Evolutionary conservation across 2,113 vertebrate genomes (phyloP).

Genomic region (Columba livia): DNA sequence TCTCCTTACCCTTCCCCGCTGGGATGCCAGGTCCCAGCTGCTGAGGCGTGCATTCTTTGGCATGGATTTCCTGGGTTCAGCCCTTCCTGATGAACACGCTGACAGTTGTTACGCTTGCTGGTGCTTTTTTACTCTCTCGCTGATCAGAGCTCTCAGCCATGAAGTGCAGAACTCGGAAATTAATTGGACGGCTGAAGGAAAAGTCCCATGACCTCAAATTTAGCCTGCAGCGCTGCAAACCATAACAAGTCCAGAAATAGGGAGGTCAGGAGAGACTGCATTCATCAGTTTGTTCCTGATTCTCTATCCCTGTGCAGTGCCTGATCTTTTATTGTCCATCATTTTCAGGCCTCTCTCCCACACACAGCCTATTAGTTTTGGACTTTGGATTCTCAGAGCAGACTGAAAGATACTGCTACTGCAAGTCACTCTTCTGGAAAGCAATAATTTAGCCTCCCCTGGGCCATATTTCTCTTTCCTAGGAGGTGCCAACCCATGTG

Average conservation of each 20-base stretch:
- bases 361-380: neutral
- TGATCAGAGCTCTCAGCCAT: slow-evolving; percentile 3
- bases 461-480: neutral
- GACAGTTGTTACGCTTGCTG: neutral
- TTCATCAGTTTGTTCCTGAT: neutral
- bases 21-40: neutral
- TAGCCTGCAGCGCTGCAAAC: slow-evolving; percentile 7
- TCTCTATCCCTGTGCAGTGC: neutral
- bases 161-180: neutral
- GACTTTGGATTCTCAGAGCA: neutral
- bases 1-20: neutral
- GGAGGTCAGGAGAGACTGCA: neutral
- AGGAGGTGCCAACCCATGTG: neutral
- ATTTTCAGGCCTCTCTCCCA: neutral
- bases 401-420: neutral
- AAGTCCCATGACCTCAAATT: neutral
- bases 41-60: neutral
- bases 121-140: neutral
- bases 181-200: neutral
- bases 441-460: neutral
- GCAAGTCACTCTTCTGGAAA: neutral
- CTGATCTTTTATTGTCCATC: neutral
- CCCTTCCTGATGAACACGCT: neutral
- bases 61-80: neutral
- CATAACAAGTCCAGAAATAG: neutral